Conservation (phyloP, 2,888 invertebrate species). For the Sphaeridia pumilis region DNA sequence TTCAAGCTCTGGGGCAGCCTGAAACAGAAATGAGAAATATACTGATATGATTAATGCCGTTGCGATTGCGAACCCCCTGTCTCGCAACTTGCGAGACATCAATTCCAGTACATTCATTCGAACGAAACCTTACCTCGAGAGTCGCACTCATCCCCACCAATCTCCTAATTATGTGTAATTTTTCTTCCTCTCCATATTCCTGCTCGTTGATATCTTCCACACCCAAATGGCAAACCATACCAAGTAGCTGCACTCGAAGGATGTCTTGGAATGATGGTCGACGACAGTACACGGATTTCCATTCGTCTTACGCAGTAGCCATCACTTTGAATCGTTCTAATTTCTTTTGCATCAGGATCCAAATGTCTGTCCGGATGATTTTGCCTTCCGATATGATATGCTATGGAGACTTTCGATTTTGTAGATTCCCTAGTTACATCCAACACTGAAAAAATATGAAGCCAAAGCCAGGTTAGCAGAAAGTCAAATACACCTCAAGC, state of each 20-base stretch:
- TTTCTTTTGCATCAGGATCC: slow-evolving; percentile 54
- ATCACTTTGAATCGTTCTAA: slow-evolving; percentile 59
- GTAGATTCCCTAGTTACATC: slow-evolving; percentile 60
- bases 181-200: slow-evolving; percentile 70
- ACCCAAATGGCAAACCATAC: slow-evolving; percentile 70
- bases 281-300: not conserved
- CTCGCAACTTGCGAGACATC: not conserved
- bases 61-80: too few species aligned
- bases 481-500: not conserved
- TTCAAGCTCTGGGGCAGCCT: slow-evolving; percentile 59
- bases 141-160: slow-evolving; percentile 49
- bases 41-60: too few species aligned
- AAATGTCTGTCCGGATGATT: slow-evolving; percentile 80
- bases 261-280: slow-evolving; percentile 67
- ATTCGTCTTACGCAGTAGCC: slow-evolving; percentile 52
- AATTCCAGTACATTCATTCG: not conserved
- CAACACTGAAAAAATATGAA: slow-evolving; percentile 48
- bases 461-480: too few species aligned
- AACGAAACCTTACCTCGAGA: slow-evolving; percentile 42
- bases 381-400: slow-evolving; percentile 70
- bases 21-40: not conserved
- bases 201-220: slow-evolving; percentile 60
- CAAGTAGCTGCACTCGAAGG: slow-evolving; percentile 69
- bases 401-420: slow-evolving; percentile 66
- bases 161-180: slow-evolving; percentile 69